Percentiles rank a stretch among this genome's conserved stretches.
Conservation (phyloP, 1,140 invertebrate genomes). For the Hycleus cichorii region DNA sequence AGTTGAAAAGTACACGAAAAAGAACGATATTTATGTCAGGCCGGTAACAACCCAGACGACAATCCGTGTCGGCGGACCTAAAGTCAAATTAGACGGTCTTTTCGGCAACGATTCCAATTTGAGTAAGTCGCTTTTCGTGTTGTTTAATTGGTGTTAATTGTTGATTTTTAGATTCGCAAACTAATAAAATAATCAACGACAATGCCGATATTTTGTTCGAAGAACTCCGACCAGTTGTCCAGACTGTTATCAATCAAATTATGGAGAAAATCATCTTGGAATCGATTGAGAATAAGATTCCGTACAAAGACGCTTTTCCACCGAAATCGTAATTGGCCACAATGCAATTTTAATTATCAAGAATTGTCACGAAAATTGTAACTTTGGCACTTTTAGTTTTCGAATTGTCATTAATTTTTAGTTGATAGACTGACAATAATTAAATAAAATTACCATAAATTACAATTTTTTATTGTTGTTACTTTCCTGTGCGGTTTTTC, state of each 20-base stretch:
- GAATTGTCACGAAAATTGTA: too few relatives aligned
- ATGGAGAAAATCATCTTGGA: slow-evolving; percentile 21
- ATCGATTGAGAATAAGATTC: not conserved
- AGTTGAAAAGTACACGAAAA: slow-evolving; percentile 3
- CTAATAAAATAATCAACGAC: slow-evolving; percentile 30
- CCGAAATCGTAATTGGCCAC: too few relatives aligned
- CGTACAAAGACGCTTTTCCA: too few relatives aligned
- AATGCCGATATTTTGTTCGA: slow-evolving; percentile 27
- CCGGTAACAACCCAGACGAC: slow-evolving; percentile 22
- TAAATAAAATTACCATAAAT: too few relatives aligned
- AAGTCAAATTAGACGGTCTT: slow-evolving; percentile 24
- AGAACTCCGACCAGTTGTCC: slow-evolving; percentile 29
- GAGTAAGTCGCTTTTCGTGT: slow-evolving; percentile 19
- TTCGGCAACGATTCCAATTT: slow-evolving; percentile 24
- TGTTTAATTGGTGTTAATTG: not conserved
- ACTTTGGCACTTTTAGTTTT: too few relatives aligned
- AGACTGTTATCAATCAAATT: slow-evolving; percentile 24
- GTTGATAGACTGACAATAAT: too few relatives aligned
- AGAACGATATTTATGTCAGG: not conserved
- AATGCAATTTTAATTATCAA: too few relatives aligned
- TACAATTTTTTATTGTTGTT: too few relatives aligned
- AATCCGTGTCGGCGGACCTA: slow-evolving; percentile 23
- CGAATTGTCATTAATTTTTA: too few relatives aligned
- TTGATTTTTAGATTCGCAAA: slow-evolving; percentile 23
- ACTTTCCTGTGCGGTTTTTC: too few relatives aligned